Evolutionary conservation across 1,140 invertebrate genomes (phyloP), one percentile per base, ranked within the genome.

Genomic region (Geopemphigus sp.): DNA sequence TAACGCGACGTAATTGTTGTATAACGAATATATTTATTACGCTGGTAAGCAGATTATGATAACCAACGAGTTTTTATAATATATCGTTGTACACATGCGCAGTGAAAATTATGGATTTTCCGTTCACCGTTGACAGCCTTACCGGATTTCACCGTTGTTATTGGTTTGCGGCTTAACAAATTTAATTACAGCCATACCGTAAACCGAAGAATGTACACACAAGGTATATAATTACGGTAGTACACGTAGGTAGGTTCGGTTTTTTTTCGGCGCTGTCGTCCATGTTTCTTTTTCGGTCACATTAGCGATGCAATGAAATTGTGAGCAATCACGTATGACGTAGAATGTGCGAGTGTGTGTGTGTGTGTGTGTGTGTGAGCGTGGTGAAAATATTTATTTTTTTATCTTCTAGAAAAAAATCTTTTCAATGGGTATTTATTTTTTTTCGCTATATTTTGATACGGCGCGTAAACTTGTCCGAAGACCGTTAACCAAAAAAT

Each of bases 271-370:
- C 8, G 17, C 22, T 53, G 66, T 70, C 47, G 66, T 70, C 66
- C 4, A 19, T 12, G 15, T 19, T 17, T 12, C 29, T 1, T 70
- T 70, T 50, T 53, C n/a, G 17, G 47, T 26, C 47, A 53, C 47
- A 70, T 70, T 53, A 70, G 66, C 24, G 26, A 70, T 45, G 22
- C 24, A 29, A 70, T 53, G 24, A 70, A 53, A 70, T 53, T 53
- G 66, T 70, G 29, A 22, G 66, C 66, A 53, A 70, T 53, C 66
- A 29, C 26, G 66, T 53, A 70, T 53, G 66, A 53, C 66, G n/a
- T 17, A 70, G 66, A 70, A 53, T 53, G 22, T 24, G 32, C n/a
- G n/a, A n/a, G n/a, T n/a, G n/a, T n/a, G n/a, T n/a, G n/a, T n/a
- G n/a, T n/a, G n/a, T n/a, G n/a, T n/a, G n/a, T n/a, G n/a, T n/a